Conservation (phyloP, 2,797 vertebrate genomes). For the Urosaurus nigricauda region DNA sequence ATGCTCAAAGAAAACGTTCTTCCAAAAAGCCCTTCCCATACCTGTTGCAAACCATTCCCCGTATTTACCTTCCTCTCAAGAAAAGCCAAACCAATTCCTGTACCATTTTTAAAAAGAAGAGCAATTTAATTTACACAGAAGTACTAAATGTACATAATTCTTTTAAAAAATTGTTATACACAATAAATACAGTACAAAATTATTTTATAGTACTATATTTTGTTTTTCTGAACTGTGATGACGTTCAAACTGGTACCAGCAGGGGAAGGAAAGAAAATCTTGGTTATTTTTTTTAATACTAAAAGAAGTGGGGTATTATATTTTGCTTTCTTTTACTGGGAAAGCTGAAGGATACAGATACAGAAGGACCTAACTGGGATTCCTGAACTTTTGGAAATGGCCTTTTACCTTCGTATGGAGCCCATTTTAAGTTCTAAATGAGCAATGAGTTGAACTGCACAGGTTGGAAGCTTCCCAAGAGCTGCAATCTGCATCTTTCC, state of each 20-base stretch:
- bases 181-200: constrained; percentile 99
- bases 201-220: constrained; percentile 96
- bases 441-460: neutral
- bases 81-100: constrained; percentile 45
- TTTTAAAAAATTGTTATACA: constrained; percentile 98
- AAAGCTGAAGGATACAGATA: constrained; percentile 20
- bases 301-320: constrained; percentile 16
- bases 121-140: constrained; percentile 97
- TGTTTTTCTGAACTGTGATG: constrained; percentile 66
- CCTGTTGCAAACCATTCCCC: neutral
- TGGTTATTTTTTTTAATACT: constrained; percentile 23
- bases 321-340: constrained; percentile 39
- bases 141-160: constrained; percentile 98
- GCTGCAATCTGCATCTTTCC: neutral
- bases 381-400: constrained; percentile 6
- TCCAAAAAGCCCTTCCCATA: neutral
- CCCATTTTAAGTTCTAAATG: neutral
- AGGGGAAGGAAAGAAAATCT: constrained; percentile 57
- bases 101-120: constrained; percentile 90
- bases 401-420: neutral
- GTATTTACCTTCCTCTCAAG: neutral
- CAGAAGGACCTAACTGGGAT: neutral
- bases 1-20: neutral
- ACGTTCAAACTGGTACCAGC: constrained; percentile 68
- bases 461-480: constrained; percentile 20